These are phyloP conservation scores for Amiota communis DNA, from an alignment of 2,888 invertebrate species.

Conservation along the genomic window DNA sequence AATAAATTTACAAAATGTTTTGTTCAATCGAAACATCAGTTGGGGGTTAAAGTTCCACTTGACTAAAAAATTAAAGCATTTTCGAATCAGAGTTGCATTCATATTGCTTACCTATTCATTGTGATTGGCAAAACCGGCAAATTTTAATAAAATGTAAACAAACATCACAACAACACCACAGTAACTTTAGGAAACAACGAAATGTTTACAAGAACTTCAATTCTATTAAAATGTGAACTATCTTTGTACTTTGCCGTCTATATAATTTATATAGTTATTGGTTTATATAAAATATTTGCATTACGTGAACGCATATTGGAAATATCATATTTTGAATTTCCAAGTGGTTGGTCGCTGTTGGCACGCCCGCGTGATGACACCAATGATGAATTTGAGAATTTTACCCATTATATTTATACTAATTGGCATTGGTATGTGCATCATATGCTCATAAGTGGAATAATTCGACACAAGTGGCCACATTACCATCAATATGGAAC, in stretches of 20 bases:
- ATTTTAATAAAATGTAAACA: no score
- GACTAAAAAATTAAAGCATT: no score
- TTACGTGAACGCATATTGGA: conserved; percentile 58
- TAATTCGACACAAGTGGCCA: conserved; percentile 47
- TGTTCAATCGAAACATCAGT: no score
- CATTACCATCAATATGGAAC: conserved; percentile 53
- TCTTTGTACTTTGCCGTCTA: conserved; percentile 66
- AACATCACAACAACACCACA: no score
- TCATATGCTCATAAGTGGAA: conserved; percentile 57
- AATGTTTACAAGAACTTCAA: no score
- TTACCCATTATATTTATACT: conserved; percentile 59
- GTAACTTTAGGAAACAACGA: no score
- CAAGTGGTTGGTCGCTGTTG: conserved; percentile 63
- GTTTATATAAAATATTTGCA: conserved; percentile 58
- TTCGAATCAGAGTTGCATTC: no score
- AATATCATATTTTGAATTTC: conserved; percentile 57
- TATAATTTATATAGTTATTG: conserved; percentile 65
- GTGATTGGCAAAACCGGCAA: no score
- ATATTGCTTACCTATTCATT: no score
- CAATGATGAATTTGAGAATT: conserved; percentile 70
- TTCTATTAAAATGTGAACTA: conserved; percentile 56
- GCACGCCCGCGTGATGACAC: conserved; percentile 66
- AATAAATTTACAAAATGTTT: no score
- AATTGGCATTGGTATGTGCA: conserved; percentile 68
- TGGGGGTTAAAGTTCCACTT: no score